A percentile compares a stretch with the other conserved stretches of the same genome.
These are phyloP conservation scores for Ophonus ardosiacus DNA, from an alignment of 2,888 invertebrate species.

Conservation along the genomic window DNA sequence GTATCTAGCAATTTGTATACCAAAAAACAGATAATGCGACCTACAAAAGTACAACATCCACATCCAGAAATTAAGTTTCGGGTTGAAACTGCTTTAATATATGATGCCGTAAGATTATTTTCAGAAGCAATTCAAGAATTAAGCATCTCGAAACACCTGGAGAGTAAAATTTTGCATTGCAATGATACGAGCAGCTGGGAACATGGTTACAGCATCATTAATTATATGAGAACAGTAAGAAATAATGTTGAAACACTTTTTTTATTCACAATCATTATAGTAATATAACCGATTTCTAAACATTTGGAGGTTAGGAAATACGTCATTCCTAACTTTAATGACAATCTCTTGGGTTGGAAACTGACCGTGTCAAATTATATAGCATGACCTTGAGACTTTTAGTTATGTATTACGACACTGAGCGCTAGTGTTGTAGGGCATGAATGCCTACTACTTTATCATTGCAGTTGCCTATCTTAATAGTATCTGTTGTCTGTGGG, in stretches of 20 bases:
- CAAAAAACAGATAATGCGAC: conserved; percentile 26
- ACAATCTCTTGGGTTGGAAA: too few species aligned
- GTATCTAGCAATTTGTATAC: conserved; percentile 65
- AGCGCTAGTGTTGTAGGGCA: too few species aligned
- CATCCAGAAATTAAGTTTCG: conserved; percentile 69
- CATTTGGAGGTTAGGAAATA: too few species aligned
- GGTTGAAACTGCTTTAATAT: conserved; percentile 88
- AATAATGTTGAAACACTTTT: neutral
- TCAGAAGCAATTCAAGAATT: conserved; percentile 87
- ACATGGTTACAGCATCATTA: conserved; percentile 88
- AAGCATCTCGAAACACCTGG: conserved; percentile 73
- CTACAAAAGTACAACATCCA: neutral
- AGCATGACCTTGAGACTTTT: too few species aligned
- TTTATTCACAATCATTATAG: too few species aligned
- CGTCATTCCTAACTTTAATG: too few species aligned
- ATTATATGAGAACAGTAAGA: conserved; percentile 86
- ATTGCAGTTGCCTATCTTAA: too few species aligned
- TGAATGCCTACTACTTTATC: too few species aligned
- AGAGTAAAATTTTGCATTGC: conserved; percentile 79
- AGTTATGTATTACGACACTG: too few species aligned
- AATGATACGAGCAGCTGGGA: conserved; percentile 82
- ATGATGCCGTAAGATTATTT: conserved; percentile 90
- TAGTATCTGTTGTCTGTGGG: too few species aligned
- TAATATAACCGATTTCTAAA: too few species aligned
- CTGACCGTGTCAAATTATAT: too few species aligned